A percentile compares a stretch with the other conserved stretches of the same genome.
These are phyloP conservation scores for Colius striatus DNA, from an alignment of 2,113 vertebrate genomes.

Conservation along the genomic window DNA sequence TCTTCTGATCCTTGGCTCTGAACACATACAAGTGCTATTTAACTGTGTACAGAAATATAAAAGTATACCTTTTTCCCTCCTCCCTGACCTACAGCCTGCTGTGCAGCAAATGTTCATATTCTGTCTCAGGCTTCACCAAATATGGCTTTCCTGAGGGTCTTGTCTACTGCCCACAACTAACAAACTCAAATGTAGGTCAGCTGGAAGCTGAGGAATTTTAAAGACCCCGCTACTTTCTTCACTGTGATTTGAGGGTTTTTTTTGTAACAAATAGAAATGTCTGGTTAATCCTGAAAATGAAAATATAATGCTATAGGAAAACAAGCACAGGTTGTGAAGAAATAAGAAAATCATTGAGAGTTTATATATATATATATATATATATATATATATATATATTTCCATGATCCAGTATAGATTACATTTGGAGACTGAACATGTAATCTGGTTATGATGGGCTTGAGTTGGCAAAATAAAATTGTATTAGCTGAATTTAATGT, in stretches of 20 bases:
- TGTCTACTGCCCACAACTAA: neutral
- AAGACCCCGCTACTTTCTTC: neutral
- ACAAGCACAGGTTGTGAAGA: neutral
- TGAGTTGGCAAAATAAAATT: neutral
- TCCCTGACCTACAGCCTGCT: neutral
- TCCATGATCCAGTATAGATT: neutral
- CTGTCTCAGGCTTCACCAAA: neutral
- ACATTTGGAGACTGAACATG: neutral
- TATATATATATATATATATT: neutral
- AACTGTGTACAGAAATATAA: neutral
- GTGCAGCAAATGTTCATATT: neutral
- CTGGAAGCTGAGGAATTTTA: conserved; percentile 28
- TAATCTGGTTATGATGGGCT: neutral
- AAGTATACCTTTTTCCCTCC: neutral
- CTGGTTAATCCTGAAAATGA: neutral
- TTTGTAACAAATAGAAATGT: neutral
- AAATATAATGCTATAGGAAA: neutral
- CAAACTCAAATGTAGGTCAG: conserved; percentile 34
- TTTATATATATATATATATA: neutral
- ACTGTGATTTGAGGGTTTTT: neutral
- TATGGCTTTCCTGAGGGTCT: conserved; percentile 13
- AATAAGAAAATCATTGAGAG: neutral
- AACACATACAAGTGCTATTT: neutral
- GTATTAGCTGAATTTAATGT: neutral
- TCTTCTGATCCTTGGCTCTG: neutral